Conservation (phyloP, 2,113 vertebrate species). For the Gobiocypris rarus region DNA sequence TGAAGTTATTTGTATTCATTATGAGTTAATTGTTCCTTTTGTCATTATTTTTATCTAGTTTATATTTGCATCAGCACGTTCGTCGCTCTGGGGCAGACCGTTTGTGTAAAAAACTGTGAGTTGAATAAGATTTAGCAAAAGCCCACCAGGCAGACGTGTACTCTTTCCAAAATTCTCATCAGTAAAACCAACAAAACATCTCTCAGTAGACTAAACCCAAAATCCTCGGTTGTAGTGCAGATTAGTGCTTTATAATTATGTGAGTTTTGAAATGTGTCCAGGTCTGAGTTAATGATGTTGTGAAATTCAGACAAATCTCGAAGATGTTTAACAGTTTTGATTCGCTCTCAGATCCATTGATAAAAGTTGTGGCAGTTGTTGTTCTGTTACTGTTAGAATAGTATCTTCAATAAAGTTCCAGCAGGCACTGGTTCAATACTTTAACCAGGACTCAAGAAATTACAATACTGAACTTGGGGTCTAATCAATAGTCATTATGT, state of each 20-base stretch:
- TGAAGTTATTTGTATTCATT: slow-evolving; percentile 28
- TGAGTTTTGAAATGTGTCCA: not conserved
- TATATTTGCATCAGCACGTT: slow-evolving; percentile 29
- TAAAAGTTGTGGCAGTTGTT: slow-evolving; percentile 1
- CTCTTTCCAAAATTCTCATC: slow-evolving; percentile 13
- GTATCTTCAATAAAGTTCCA: slow-evolving; percentile 17
- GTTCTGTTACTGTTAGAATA: not conserved
- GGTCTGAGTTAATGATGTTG: not conserved
- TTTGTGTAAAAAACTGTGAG: not conserved
- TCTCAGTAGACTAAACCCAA: not conserved
- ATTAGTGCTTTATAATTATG: not conserved
- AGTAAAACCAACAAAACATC: slow-evolving; percentile 33
- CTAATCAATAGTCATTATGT: slow-evolving; percentile 15
- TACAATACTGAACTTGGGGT: slow-evolving; percentile 10
- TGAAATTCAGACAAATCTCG: not conserved
- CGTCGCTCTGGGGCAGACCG: not conserved
- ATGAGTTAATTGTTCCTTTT: slow-evolving; percentile 16
- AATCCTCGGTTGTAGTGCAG: not conserved
- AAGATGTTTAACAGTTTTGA: not conserved
- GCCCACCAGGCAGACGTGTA: not conserved
- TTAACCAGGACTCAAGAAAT: slow-evolving; percentile 21
- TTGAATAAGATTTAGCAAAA: slow-evolving; percentile 16
- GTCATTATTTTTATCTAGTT: not conserved
- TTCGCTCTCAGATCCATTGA: not conserved
- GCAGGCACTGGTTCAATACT: slow-evolving; percentile 10